phyloP scores from a whole-genome alignment of 2,113 vertebrate species.

The Chelonoidis abingdonii region DNA sequence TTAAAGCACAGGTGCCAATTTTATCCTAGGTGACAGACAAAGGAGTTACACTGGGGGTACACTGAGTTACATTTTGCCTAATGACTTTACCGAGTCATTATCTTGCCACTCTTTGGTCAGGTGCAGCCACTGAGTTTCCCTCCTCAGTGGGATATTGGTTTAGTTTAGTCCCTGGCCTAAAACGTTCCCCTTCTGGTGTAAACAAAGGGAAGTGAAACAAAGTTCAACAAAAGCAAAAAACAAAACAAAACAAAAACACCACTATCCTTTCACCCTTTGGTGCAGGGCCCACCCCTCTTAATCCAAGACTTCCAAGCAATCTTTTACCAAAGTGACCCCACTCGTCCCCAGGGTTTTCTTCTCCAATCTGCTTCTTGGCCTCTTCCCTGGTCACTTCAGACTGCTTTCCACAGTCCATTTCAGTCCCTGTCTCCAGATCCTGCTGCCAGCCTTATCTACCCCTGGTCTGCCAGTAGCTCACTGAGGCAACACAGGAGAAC shows the following conservation, averaged over 20 bases:
- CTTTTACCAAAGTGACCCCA: neutral
- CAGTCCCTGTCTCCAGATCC: neutral
- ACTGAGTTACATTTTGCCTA: neutral
- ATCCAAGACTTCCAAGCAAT: neutral
- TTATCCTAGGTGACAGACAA: neutral
- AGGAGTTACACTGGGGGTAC: neutral
- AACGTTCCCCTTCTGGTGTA: neutral
- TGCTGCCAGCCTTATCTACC: neutral
- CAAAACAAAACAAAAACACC: neutral
- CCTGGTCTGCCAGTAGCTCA: neutral
- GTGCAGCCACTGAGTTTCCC: neutral
- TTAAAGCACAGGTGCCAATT: neutral
- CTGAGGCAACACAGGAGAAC: neutral
- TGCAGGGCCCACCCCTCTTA: neutral
- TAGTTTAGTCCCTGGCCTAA: neutral
- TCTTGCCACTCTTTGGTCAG: neutral
- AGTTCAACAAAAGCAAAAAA: neutral
- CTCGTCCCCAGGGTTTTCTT: neutral
- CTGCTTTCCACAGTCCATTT: neutral
- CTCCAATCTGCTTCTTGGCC: neutral
- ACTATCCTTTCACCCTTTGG: neutral
- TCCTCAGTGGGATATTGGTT: rapidly evolving
- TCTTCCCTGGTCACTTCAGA: neutral
- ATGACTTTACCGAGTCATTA: neutral
- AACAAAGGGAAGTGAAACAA: neutral